phyloP scores from a whole-genome alignment of 2,888 invertebrate genomes.

The Sepioteuthis lessoniana region DNA sequence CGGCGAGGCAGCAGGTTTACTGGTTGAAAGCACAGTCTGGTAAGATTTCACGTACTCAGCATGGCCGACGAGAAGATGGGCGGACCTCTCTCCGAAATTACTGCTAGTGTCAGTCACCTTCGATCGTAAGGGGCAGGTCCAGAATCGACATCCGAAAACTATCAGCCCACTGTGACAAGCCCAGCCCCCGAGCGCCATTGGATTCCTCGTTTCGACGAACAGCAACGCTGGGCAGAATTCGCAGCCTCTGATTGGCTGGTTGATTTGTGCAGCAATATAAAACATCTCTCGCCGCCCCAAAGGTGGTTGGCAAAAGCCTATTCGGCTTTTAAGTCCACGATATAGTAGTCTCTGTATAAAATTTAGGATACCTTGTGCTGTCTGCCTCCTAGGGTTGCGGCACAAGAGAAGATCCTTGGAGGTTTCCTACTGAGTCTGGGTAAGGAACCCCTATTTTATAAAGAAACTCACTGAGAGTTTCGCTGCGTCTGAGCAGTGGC shows the following conservation, averaged over 20 bases:
- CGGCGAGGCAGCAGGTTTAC: conserved; percentile 38
- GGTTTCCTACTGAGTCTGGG: conserved; percentile 25
- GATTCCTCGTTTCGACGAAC: not conserved
- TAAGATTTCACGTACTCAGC: conserved; percentile 44
- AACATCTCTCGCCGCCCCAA: conserved; percentile 45
- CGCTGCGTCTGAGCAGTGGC: not conserved
- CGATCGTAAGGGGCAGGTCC: not conserved
- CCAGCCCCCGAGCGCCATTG: conserved; percentile 23
- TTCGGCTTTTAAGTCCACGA: conserved; percentile 44
- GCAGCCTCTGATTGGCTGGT: conserved; percentile 25
- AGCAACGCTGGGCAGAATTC: conserved; percentile 14
- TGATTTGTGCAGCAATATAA: conserved; percentile 44
- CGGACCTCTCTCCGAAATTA: not conserved
- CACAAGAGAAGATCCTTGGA: conserved; percentile 37
- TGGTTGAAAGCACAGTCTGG: not conserved
- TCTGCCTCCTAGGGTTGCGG: conserved; percentile 38
- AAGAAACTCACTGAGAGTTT: not conserved
- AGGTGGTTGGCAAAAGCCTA: conserved; percentile 48
- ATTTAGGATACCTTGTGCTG: conserved; percentile 48
- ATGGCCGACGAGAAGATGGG: not conserved
- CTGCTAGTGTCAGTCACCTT: not conserved
- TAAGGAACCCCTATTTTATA: not conserved
- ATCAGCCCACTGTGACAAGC: conserved; percentile 37
- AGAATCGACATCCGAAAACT: not conserved
- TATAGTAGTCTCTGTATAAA: conserved; percentile 44